Conservation (phyloP, 2,113 vertebrate genomes). For the Hyla sarda region DNA sequence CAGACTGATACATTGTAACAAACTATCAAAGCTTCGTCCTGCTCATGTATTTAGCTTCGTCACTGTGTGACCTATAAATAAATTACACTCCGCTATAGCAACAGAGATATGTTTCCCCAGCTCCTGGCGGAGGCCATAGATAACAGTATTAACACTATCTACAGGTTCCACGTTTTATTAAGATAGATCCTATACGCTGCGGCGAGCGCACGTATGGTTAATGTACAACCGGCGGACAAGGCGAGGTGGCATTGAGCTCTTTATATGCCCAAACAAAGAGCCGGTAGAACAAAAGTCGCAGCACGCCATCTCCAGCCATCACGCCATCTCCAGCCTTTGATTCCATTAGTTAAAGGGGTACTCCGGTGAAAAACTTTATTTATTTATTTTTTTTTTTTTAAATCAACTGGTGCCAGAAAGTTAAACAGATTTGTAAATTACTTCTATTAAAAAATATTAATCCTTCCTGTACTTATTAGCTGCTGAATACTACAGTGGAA, state of each 20-base stretch:
- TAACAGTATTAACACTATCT: neutral
- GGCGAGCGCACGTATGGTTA: neutral
- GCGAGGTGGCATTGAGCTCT: neutral
- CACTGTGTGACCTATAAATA: neutral
- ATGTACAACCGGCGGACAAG: neutral
- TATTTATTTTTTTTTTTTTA: too few relatives aligned
- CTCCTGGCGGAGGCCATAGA: neutral
- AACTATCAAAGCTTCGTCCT: neutral
- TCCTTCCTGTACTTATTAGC: too few relatives aligned
- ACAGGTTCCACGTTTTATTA: neutral
- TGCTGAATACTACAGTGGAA: too few relatives aligned
- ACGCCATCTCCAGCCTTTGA: neutral
- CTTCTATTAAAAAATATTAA: too few relatives aligned
- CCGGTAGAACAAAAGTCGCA: neutral
- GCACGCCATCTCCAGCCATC: neutral
- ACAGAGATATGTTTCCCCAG: neutral
- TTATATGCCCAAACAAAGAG: neutral
- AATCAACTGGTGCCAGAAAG: too few relatives aligned
- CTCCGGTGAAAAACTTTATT: too few relatives aligned
- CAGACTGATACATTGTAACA: neutral
- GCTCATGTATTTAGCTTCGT: neutral
- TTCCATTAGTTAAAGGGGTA: too few relatives aligned
- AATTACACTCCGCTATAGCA: neutral
- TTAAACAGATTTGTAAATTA: too few relatives aligned
- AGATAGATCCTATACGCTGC: neutral